Evolutionary conservation across 35 echinoderm and acorn worm genomes (phyloP).

Genomic region (Stichopus chloronotus): DNA sequence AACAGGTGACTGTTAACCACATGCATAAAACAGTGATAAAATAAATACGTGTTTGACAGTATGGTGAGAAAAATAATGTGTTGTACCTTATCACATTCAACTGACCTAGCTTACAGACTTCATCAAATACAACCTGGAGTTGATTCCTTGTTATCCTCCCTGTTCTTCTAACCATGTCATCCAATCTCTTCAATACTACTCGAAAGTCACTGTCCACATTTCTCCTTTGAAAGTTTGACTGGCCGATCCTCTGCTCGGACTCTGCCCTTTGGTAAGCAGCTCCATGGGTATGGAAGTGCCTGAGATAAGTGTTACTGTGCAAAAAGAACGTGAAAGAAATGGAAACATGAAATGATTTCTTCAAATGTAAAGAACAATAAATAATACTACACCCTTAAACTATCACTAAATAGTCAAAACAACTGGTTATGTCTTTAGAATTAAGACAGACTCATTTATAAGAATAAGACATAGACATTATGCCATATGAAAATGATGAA

Average conservation of each 20-base stretch:
- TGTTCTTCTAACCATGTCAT: constrained; percentile 78
- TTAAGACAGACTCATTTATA: too few relatives aligned
- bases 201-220: constrained; percentile 74
- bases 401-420: not conserved
- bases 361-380: not conserved
- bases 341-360: not conserved
- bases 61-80: too few relatives aligned
- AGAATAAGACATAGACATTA: too few relatives aligned
- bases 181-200: constrained; percentile 66
- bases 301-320: not conserved
- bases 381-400: not conserved
- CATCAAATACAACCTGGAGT: constrained; percentile 78
- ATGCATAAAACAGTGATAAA: too few relatives aligned
- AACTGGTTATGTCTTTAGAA: too few relatives aligned
- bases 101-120: constrained; percentile 80
- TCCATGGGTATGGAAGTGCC: constrained; percentile 1
- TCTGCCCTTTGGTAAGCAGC: constrained; percentile 23
- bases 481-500: too few relatives aligned
- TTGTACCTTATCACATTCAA: not conserved
- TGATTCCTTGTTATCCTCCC: constrained; percentile 82
- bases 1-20: too few relatives aligned
- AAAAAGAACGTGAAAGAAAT: not conserved
- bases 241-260: not conserved
- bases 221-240: constrained; percentile 16
- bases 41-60: too few relatives aligned